Base-by-base conservation (phyloP, 2,888 invertebrate species). In the Nymphalis urticae region DNA sequence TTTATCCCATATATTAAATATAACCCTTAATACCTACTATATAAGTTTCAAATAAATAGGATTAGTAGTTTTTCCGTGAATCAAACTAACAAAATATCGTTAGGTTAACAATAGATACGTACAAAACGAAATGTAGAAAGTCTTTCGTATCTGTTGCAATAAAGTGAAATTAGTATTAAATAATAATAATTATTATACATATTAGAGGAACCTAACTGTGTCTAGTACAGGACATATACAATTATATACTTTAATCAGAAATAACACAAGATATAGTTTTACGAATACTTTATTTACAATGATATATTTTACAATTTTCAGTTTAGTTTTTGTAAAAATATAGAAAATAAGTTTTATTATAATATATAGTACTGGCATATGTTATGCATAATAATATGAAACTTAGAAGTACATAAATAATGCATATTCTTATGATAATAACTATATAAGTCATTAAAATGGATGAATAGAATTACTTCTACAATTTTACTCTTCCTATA, bases 281-380 rank as follows among this genome's bases (percentile, higher is more conserved):
- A 85, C 80, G 80, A 85, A 87, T 87, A 85, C 83, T 92, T 91
- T 92, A 92, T 92, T 92, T 92, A 92, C 92, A 92, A 84, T 88
- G 87, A 82, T 85, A 83, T 90, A 91, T 89, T 89, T 89, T 90
- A 92, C 89, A 91, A 88, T 73, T 68, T 66, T 66, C 75, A 74
- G 27, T 66, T 75, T 72, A 72, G 60, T 66, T 75, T 76, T 51
- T 50, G 21, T n/a, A 56, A 56, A 16, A 27, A 32, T 6, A 8
- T 32, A 32, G 13, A 56, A 56, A 27, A 56, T 13, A 16, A 53
- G 24, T 13, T 48, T n/a, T 48, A 48, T 24, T 32, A 17, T 36
- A 64, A 47, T 32, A n/a, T 54, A 56, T n/a, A 54, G 48, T 58
- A 64, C 47, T 65, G 48, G 48, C 27, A 61, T 24, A 48, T 27